A percentile compares a stretch with the other conserved stretches of the same genome.
Evolutionary conservation across 2,113 vertebrate species (phyloP).

Genomic region (Acinonyx jubatus): DNA sequence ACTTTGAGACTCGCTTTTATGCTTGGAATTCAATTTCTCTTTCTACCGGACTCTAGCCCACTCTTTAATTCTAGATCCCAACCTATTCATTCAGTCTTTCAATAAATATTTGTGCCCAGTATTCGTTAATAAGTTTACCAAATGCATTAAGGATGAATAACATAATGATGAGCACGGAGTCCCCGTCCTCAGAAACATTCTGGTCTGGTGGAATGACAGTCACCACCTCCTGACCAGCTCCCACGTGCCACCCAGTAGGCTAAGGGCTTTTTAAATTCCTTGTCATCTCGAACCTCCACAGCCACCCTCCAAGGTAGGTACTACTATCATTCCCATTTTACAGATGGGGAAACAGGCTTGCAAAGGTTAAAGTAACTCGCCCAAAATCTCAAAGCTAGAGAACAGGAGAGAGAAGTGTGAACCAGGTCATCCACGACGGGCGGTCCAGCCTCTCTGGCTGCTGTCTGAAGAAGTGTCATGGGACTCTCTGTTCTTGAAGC

Average conservation of each 20-base stretch:
- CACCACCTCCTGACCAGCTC: neutral
- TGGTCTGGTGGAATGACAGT: neutral
- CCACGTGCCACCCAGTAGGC: neutral
- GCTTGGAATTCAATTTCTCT: neutral
- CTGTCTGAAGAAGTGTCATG: neutral
- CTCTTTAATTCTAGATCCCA: neutral
- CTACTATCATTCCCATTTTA: neutral
- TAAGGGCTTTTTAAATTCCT: neutral
- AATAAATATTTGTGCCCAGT: slow-evolving; percentile 36
- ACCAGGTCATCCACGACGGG: slow-evolving; percentile 8
- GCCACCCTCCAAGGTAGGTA: neutral
- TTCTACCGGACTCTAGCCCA: neutral
- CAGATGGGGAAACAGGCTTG: neutral
- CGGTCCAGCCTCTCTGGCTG: neutral
- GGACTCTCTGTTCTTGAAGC: neutral
- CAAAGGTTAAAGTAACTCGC: neutral
- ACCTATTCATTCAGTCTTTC: slow-evolving; percentile 8
- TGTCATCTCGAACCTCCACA: slow-evolving; percentile 14
- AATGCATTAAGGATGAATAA: neutral
- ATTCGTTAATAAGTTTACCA: neutral
- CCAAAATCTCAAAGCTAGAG: neutral
- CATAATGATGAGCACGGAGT: neutral
- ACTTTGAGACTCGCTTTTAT: neutral
- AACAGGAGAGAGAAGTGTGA: slow-evolving; percentile 51
- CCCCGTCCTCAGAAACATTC: neutral